Conservation (phyloP, 2,888 invertebrate genomes). For the Pseudococcus jackbeardsleyi region DNA sequence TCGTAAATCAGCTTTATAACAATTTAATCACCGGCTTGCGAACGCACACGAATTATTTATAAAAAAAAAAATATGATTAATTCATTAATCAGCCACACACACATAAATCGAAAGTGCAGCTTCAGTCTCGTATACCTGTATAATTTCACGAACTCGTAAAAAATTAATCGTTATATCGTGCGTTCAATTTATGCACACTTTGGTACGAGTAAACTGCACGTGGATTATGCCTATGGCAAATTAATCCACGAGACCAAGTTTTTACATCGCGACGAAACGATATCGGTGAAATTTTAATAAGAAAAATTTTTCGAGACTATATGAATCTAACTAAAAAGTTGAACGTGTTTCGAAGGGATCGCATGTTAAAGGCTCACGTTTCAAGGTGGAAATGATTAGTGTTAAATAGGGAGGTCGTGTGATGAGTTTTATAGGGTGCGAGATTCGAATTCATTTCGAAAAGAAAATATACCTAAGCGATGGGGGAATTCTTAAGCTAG, state of each 20-base stretch:
- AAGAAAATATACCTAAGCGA: constrained; percentile 19
- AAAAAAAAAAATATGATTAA: constrained; percentile 37
- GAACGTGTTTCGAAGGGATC: not conserved
- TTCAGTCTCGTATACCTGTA: not conserved
- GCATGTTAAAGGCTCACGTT: constrained; percentile 45
- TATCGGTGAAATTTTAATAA: constrained; percentile 35
- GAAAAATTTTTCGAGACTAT: not conserved
- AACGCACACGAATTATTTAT: constrained; percentile 23
- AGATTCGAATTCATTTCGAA: constrained; percentile 37
- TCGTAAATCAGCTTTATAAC: constrained; percentile 53
- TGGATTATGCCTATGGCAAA: not conserved
- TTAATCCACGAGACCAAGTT: not conserved
- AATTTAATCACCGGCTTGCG: constrained; percentile 41
- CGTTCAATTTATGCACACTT: not conserved
- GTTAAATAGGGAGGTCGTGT: constrained; percentile 41
- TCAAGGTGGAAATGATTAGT: constrained; percentile 54
- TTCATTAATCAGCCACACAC: constrained; percentile 31
- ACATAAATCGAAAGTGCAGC: not conserved
- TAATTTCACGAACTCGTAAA: not conserved
- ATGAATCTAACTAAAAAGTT: not conserved
- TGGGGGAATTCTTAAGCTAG: constrained; percentile 45
- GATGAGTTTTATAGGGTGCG: constrained; percentile 43
- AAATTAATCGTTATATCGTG: constrained; percentile 30
- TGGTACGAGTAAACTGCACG: not conserved
- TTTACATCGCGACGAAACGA: not conserved